Percentiles rank a stretch among this genome's conserved stretches.
phyloP scores from a whole-genome alignment of 2,888 invertebrate species.

The Mechanitis mazaeus region DNA sequence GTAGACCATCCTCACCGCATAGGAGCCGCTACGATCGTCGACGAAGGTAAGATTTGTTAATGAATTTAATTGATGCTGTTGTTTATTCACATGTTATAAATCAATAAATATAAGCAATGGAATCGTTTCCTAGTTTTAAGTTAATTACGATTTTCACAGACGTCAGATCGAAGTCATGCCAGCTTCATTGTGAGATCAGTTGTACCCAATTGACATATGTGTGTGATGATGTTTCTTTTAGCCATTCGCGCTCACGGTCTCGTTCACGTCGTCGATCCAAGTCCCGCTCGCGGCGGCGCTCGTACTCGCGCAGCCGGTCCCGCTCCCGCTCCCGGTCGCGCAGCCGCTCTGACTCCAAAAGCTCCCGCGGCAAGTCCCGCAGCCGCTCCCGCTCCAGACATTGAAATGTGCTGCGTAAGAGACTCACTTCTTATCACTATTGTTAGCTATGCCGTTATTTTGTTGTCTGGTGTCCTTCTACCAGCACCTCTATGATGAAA shows the following conservation, averaged over 20 bases:
- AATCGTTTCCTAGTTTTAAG: conserved; percentile 5
- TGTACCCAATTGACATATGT: conserved; percentile 20
- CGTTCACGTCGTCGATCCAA: conserved; percentile 78
- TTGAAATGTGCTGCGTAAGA: conserved; percentile 57
- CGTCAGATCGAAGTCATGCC: background rate
- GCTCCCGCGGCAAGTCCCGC: conserved; percentile 77
- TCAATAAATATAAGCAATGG: no score
- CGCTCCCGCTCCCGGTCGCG: conserved; percentile 86
- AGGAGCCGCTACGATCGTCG: conserved; percentile 84
- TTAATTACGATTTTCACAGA: conserved; percentile 15
- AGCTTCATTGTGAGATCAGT: background rate
- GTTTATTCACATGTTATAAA: no score
- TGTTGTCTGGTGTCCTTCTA: background rate
- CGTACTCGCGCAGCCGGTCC: conserved; percentile 82
- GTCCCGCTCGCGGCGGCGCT: conserved; percentile 79
- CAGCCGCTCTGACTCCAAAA: conserved; percentile 79
- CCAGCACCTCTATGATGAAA: no score
- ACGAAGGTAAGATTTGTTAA: conserved; percentile 53
- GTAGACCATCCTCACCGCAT: conserved; percentile 92
- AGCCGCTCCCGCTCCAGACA: conserved; percentile 74
- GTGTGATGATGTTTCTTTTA: conserved; percentile 59
- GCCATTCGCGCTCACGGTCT: conserved; percentile 74
- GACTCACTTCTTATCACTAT: background rate
- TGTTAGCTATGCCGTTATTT: background rate
- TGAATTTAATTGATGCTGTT: no score